These are phyloP conservation scores for Rousettus leschenaultii DNA, from an alignment of 2,113 vertebrate species.

Conservation along the genomic window DNA sequence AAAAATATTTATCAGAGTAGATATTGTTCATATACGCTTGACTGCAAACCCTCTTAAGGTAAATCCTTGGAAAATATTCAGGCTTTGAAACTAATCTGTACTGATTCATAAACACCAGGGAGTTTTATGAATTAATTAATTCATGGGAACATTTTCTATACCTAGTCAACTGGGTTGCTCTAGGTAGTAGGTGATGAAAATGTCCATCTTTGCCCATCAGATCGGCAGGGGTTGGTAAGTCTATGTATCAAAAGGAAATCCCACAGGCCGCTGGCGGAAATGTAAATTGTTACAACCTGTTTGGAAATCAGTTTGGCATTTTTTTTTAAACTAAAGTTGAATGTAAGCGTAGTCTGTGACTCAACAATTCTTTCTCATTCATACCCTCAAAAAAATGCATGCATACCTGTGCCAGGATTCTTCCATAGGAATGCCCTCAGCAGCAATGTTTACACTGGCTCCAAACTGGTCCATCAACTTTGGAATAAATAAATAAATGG, in stretches of 20 bases:
- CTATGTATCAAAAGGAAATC: background rate
- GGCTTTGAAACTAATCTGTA: background rate
- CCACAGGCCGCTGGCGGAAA: background rate
- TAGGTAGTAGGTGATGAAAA: background rate
- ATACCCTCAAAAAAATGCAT: background rate
- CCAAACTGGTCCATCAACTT: background rate
- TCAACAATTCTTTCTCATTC: background rate
- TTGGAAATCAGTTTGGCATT: background rate
- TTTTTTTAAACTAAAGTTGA: background rate
- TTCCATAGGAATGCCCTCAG: background rate
- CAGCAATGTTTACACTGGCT: background rate
- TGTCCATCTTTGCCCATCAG: background rate
- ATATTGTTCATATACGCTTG: background rate
- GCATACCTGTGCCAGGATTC: background rate
- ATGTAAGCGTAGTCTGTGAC: background rate
- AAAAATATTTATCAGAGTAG: background rate
- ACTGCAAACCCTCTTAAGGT: background rate
- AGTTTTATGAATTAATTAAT: constrained; percentile 20
- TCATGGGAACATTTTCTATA: background rate
- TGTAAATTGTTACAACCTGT: background rate
- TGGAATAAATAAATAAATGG: background rate
- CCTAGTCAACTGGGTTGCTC: background rate
- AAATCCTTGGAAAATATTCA: background rate
- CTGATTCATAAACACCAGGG: background rate
- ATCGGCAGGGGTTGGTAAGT: background rate